These are phyloP conservation scores for Scelioninae gen. 2 DNA, from an alignment of 2,888 invertebrate species.

Conservation along the genomic window DNA sequence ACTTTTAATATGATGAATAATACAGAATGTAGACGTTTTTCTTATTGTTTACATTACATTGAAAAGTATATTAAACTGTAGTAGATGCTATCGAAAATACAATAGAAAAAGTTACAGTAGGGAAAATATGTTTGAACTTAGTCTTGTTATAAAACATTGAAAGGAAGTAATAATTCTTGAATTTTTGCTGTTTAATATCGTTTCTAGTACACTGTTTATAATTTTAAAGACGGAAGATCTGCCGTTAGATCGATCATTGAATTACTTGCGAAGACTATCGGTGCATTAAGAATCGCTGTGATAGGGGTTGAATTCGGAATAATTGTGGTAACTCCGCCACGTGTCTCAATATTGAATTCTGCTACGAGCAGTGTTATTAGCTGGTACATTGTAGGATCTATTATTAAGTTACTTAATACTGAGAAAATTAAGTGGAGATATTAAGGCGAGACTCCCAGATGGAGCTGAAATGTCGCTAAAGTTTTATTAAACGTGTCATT, in stretches of 20 bases:
- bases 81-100: too few species aligned
- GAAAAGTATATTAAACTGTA: too few species aligned
- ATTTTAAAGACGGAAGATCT: neutral
- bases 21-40: too few species aligned
- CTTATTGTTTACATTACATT: too few species aligned
- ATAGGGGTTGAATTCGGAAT: slow-evolving; percentile 40
- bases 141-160: too few species aligned
- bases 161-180: too few species aligned
- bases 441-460: slow-evolving; percentile 10
- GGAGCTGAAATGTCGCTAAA: slow-evolving; percentile 22
- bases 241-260: slow-evolving; percentile 16
- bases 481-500: slow-evolving; percentile 34
- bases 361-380: slow-evolving; percentile 37
- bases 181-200: too few species aligned
- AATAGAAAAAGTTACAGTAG: too few species aligned
- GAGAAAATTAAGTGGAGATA: slow-evolving; percentile 36
- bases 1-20: too few species aligned
- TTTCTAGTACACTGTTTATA: too few species aligned
- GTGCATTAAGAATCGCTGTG: slow-evolving; percentile 29
- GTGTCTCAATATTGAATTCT: slow-evolving; percentile 46
- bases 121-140: too few species aligned
- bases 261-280: slow-evolving; percentile 11
- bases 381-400: slow-evolving; percentile 39
- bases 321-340: slow-evolving; percentile 36
- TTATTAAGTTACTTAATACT: slow-evolving; percentile 43